Base-by-base conservation (phyloP, 2,888 invertebrate genomes). In the Pteria penguin region DNA sequence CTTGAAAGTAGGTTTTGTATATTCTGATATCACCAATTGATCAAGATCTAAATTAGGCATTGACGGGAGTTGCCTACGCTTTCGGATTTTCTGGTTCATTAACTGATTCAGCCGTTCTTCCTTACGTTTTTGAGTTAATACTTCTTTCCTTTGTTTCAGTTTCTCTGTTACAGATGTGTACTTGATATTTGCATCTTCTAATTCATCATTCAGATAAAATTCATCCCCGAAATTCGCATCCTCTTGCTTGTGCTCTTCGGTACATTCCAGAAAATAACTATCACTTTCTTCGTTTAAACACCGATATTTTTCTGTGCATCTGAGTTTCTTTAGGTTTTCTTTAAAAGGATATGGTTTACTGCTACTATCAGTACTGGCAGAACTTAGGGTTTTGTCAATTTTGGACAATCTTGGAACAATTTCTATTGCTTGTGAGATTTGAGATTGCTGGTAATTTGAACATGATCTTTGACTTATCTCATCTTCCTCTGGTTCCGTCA, bases 251-350 rank as follows among this genome's bases (percentile, higher is more conserved):
- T 32, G 5, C 2, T 55, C 36, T 26, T 75, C 70, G 1, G 27
- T 22, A 5, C 29, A 18, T 5, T 58, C n/a, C 2, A 8, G 22
- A 31, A 54, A 29, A 5, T 78, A 65, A 1, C 33, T 60, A 1
- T 33, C 14, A 2, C 45, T 54, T 31, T 69, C 57, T 22, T 58
- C 74, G 26, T 70, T 66, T 36, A 36, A 55, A 65, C 80, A 82
- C 0, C 60, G 60, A 11, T 78, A 65, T 33, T 75, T 78, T 55
- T 84, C 84, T 5, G 84, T 82, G 36, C 84, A 81, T 11, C 54
- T 33, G 61, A 84, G 83, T 29, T 77, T 73, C 8, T 68, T 70
- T 3, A 83, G 55, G 57, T 82, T 78, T 1, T 73, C 29, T 24
- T n/a, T 2, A 24, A 33, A 27, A n/a, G 69, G 36, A 29, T 22